Conservation (phyloP, 92 coral and sea anemone species). For the Epizoanthus rinbou region DNA sequence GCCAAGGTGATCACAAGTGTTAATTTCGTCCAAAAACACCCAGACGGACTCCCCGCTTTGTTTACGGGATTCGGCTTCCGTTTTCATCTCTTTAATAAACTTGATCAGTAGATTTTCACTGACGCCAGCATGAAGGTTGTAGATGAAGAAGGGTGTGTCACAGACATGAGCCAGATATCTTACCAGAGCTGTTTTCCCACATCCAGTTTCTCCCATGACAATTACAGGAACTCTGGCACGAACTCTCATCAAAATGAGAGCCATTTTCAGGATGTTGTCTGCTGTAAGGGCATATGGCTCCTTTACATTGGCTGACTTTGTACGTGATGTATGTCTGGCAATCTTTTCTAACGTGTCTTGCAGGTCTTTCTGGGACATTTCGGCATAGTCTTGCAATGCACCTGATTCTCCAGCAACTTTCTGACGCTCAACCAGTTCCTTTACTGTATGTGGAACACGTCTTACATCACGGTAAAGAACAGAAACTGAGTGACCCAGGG, state of each 20-base stretch:
- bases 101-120: constrained; percentile 21
- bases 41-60: constrained; percentile 19
- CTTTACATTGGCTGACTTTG: not conserved
- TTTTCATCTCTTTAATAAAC: constrained; percentile 14
- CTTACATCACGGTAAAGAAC: constrained; percentile 6
- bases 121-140: constrained; percentile 39
- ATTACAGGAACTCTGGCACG: constrained; percentile 34
- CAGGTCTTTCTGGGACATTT: constrained; percentile 24
- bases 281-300: constrained; percentile 41
- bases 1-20: constrained; percentile 48
- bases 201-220: constrained; percentile 50
- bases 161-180: constrained; percentile 39
- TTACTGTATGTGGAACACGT: constrained; percentile 7
- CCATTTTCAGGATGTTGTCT: constrained; percentile 48
- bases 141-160: constrained; percentile 8
- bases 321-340: constrained; percentile 6
- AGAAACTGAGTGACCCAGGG: constrained; percentile 8
- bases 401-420: constrained; percentile 1
- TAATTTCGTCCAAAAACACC: constrained; percentile 49
- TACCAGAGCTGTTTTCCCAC: constrained; percentile 40
- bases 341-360: constrained; percentile 17
- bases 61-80: not conserved
- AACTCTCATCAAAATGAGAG: constrained; percentile 28
- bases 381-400: constrained; percentile 24
- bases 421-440: constrained; percentile 29